Base-by-base conservation (phyloP, 64 coral and sea anemone genomes). In the Actinia tenebrosa region DNA sequence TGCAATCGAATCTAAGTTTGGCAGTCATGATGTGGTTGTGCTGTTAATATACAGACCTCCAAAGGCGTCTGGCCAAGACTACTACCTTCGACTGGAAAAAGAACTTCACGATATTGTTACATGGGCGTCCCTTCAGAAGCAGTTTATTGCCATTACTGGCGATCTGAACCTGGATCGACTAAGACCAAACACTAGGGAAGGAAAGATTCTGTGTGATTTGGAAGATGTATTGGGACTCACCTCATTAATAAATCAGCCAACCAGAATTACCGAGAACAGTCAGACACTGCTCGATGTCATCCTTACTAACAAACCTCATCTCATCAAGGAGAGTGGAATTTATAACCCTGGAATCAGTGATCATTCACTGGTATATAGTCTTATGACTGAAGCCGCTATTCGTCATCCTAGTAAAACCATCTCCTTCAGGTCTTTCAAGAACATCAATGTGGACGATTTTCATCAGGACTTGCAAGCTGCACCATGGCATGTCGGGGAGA, bases 291-390 rank as follows among this genome's bases (percentile, higher is more conserved):
- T 86, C 4, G 84, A 71, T 86, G 60, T 86, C n/a, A 66, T 86
- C 2, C 27, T 86, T 10, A 86, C 84, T 10, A 86, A 66, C 30
- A 86, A 86, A 52, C 37, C 53, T 25, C 14, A 86, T 2, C 60
- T 86, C 4, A 71, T 86, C 61, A 15, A 64, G 43, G 58, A 64
- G 0, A 69, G 26, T 44, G 11, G 27, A 10, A 27, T 86, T 3
- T 54, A 87, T 53, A 10, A 87, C 4, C 86, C 86, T 16, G 86
- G 25, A 53, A 50, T 87, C 8, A 87, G 86, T 23, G 86, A 77
- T 22, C 86, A 75, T 87, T 4, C 19, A 7, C 22, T 87, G 64
- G 66, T 83, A 16, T 13, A 27, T 86, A 45, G 88, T 2, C 19
- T 68, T 47, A 23, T 75, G 30, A 72, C 66, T 13, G 80, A 53